phyloP scores from a whole-genome alignment of 1,140 invertebrate species.

The Idris sp. region DNA sequence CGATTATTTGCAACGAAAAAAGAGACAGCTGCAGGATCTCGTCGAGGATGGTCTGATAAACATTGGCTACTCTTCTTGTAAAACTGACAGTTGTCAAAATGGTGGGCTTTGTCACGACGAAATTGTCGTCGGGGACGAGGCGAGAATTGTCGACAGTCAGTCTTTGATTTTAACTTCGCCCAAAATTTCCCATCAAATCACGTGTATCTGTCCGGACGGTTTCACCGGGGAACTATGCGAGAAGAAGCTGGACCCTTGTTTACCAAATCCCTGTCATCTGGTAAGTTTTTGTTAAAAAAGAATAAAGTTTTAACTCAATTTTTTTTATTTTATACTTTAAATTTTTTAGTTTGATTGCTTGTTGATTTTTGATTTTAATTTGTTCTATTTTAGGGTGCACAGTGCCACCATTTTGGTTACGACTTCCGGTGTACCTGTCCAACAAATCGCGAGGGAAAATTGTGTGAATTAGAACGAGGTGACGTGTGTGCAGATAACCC shows the following conservation, averaged over 20 bases:
- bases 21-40: conserved; percentile 81
- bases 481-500: conserved; percentile 90
- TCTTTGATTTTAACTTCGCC: conserved; percentile 89
- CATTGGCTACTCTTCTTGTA: conserved; percentile 87
- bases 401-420: conserved; percentile 88
- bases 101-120: conserved; percentile 86
- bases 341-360: too few relatives aligned
- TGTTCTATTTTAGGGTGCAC: conserved; percentile 80
- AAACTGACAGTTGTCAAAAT: conserved; percentile 84
- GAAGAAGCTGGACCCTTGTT: conserved; percentile 91
- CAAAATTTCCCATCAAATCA: conserved; percentile 85
- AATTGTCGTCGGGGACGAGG: conserved; percentile 84
- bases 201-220: conserved; percentile 88
- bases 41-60: conserved; percentile 80
- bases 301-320: too few relatives aligned
- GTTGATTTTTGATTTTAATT: neutral
- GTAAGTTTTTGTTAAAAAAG: conserved; percentile 55
- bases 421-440: conserved; percentile 91
- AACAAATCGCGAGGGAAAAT: conserved; percentile 85
- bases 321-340: neutral
- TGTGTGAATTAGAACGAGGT: conserved; percentile 90
- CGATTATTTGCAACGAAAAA: conserved; percentile 82
- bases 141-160: conserved; percentile 86
- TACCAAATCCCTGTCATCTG: conserved; percentile 90
- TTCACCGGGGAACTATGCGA: conserved; percentile 89